These are phyloP conservation scores for Aptenodytes forsteri DNA, from an alignment of 2,113 vertebrate species.

Conservation along the genomic window DNA sequence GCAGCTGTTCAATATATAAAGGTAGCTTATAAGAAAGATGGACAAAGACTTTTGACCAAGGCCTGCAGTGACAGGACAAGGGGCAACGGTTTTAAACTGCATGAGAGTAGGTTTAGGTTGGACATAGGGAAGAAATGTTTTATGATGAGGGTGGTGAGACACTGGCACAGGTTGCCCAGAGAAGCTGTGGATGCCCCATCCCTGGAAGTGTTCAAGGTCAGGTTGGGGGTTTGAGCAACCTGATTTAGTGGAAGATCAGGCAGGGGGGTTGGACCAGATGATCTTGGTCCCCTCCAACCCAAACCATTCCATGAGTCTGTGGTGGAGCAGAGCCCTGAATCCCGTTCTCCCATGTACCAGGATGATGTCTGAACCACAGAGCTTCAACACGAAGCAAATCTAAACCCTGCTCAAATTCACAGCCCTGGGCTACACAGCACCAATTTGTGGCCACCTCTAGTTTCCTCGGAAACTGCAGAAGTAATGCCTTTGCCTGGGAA, in stretches of 20 bases:
- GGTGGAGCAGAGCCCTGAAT: neutral
- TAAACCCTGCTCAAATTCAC: neutral
- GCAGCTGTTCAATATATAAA: neutral
- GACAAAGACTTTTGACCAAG: neutral
- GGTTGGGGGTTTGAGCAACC: neutral
- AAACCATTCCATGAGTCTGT: neutral
- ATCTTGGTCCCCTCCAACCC: neutral
- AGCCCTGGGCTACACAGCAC: neutral
- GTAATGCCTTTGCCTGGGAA: neutral
- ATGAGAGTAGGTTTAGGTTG: fast-evolving
- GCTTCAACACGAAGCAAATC: neutral
- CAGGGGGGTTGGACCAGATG: neutral
- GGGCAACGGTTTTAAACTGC: neutral
- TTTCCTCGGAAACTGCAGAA: neutral
- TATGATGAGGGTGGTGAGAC: neutral
- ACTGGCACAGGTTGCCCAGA: neutral
- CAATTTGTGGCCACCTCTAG: neutral
- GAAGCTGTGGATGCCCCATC: neutral
- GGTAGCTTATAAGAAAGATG: fast-evolving
- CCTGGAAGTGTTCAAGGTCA: neutral
- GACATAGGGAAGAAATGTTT: neutral
- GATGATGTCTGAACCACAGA: neutral
- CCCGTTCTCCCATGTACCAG: neutral
- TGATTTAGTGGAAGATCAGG: neutral
- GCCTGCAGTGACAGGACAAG: neutral